Conservation (phyloP, 1,140 invertebrate species). For the Drosophila sucinea region DNA sequence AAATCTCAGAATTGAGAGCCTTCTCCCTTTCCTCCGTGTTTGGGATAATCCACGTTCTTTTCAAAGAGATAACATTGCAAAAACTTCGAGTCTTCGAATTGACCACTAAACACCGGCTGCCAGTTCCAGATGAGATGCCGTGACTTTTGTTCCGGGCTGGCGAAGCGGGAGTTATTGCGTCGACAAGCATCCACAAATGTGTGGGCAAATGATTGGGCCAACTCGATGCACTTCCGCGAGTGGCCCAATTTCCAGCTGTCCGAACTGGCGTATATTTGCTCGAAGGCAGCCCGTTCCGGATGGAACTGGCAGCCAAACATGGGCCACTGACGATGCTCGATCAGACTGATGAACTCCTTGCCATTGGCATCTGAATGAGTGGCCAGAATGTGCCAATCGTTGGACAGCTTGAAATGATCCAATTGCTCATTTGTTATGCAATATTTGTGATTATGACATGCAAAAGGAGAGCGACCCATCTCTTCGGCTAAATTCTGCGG, state of each 20-base stretch:
- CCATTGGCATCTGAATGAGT: slow-evolving; percentile 87
- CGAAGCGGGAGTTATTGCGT: slow-evolving; percentile 85
- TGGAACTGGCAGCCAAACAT: slow-evolving; percentile 95
- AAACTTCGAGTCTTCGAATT: slow-evolving; percentile 38
- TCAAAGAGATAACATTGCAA: slow-evolving; percentile 57
- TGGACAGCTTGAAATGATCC: slow-evolving; percentile 83
- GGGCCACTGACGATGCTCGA: slow-evolving; percentile 88
- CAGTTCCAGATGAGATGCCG: slow-evolving; percentile 87
- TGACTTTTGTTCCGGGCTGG: slow-evolving; percentile 81
- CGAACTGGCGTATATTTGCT: slow-evolving; percentile 84
- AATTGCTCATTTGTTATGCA: slow-evolving; percentile 87
- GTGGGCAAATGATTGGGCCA: slow-evolving; percentile 90
- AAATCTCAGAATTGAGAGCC: too few relatives aligned
- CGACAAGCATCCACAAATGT: slow-evolving; percentile 91
- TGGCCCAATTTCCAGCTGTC: slow-evolving; percentile 79
- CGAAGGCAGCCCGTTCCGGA: slow-evolving; percentile 93
- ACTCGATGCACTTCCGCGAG: slow-evolving; percentile 84
- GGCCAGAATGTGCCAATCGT: slow-evolving; percentile 88
- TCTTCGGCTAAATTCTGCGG: slow-evolving; percentile 84
- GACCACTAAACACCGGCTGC: slow-evolving; percentile 84
- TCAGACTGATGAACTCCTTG: slow-evolving; percentile 86
- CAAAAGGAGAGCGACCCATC: slow-evolving; percentile 86
- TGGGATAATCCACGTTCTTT: slow-evolving; percentile 49
- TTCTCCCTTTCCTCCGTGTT: neutral
- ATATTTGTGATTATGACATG: slow-evolving; percentile 89